Evolutionary conservation across 2,797 vertebrate genomes (phyloP), one percentile per base, ranked within the genome.

Genomic region (Thaleichthys pacificus): DNA sequence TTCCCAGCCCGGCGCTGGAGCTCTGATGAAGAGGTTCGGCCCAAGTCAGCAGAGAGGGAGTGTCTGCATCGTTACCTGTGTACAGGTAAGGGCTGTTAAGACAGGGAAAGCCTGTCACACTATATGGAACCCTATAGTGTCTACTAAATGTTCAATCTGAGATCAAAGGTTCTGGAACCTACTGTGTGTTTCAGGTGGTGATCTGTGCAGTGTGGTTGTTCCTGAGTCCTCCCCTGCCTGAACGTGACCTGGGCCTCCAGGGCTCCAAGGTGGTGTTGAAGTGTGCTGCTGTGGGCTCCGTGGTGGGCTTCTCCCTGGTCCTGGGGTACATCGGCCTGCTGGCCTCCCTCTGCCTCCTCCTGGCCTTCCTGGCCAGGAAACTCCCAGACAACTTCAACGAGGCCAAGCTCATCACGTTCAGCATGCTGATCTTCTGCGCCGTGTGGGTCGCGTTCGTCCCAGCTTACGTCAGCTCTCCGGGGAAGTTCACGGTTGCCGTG

Each of bases 381-480:
- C 83, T 91, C 14, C 88, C 89, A 2, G 91, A 91, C 22, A 85
- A 80, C 61, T 91, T 91, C 61, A 91, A 91, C 32, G 90, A 91
- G 70, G 88, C 89, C 28, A 91, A 90, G 47, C 72, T 88, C 0
- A 91, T 91, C 69, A 91, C 89, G 3, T 91, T 91, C 71, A 91
- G 91, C 78, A 92, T 91, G 88, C 21, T 91, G 65, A 91, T 90
- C 66, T 91, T 91, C 63, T 91, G 88, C 76, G 86, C 88, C 4
- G 89, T 92, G 17, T 92, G 90, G 91, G 79, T 89, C 22, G 77
- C 88, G 0, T 91, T 91, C 56, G 83, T 91, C 15, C 90, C 91
- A 1, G 90, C 91, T 0, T 92, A 91, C 28, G 70, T 91, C 80
- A 92, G 90, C 81, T 92, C 90, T 38, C 90, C 89, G 4, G 89